Percentiles rank a stretch among this genome's conserved stretches.
phyloP scores from a whole-genome alignment of 2,888 invertebrate genomes.

The Pterostichus niger region DNA sequence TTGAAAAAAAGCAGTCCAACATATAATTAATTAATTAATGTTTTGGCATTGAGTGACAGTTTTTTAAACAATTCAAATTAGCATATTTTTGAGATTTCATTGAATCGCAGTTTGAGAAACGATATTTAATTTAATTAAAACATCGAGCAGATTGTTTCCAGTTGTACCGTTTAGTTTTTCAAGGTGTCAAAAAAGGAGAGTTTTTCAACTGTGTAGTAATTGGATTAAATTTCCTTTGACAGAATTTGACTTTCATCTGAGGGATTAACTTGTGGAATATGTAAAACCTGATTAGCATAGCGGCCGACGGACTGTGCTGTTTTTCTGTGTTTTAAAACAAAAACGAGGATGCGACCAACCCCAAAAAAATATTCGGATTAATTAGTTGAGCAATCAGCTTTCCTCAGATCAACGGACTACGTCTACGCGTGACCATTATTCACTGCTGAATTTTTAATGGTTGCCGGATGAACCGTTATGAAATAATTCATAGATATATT shows the following conservation, averaged over 20 bases:
- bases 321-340: conserved; percentile 52
- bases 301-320: conserved; percentile 8
- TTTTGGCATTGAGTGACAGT: conserved; percentile 21
- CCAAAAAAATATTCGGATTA: conserved; percentile 60
- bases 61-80: not conserved
- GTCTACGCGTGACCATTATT: too few relatives aligned
- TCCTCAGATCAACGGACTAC: not conserved
- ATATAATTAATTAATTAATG: conserved; percentile 34
- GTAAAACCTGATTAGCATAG: conserved; percentile 64
- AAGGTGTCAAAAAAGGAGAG: conserved; percentile 38
- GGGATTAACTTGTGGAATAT: conserved; percentile 65
- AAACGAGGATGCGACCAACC: conserved; percentile 25
- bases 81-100: not conserved
- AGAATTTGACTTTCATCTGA: conserved; percentile 65
- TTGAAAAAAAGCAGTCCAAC: not conserved
- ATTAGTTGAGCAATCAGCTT: conserved; percentile 51
- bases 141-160: not conserved
- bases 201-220: conserved; percentile 45
- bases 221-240: conserved; percentile 63
- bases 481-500: too few relatives aligned
- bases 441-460: too few relatives aligned
- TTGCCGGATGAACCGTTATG: too few relatives aligned
- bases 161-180: not conserved
- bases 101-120: not conserved
- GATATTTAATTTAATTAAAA: not conserved